These are phyloP conservation scores for Crioceris asparagi DNA, from an alignment of 2,888 invertebrate species.

Conservation along the genomic window DNA sequence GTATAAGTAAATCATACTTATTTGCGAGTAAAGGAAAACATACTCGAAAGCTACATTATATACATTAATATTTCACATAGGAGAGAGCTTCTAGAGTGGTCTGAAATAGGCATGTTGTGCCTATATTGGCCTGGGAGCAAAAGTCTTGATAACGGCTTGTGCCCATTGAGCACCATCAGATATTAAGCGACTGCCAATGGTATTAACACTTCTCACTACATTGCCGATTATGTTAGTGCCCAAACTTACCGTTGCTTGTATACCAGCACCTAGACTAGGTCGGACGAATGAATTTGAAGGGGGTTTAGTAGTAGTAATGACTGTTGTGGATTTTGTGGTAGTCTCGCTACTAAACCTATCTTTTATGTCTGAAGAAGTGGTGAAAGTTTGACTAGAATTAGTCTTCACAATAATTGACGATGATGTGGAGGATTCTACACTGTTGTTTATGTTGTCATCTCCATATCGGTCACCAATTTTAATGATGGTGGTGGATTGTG, in stretches of 20 bases:
- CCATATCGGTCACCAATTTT: constrained; percentile 3
- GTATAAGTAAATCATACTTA: too few relatives aligned
- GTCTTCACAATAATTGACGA: constrained; percentile 11
- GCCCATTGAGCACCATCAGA: constrained; percentile 33
- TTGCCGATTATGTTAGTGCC: constrained; percentile 23
- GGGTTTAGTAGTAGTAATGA: constrained; percentile 9
- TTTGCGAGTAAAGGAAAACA: too few relatives aligned
- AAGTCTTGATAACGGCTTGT: constrained; percentile 29
- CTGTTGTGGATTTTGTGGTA: constrained; percentile 12
- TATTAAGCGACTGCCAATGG: constrained; percentile 28
- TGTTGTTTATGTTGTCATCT: constrained; percentile 1
- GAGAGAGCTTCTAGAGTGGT: too few relatives aligned
- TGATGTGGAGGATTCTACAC: constrained; percentile 5
- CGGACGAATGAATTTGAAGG: neutral
- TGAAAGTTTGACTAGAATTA: constrained; percentile 7
- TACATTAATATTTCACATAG: too few relatives aligned
- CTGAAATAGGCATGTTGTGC: too few relatives aligned
- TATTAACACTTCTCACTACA: constrained; percentile 24
- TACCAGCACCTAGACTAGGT: constrained; percentile 21
- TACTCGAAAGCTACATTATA: too few relatives aligned
- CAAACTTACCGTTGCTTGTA: constrained; percentile 30
- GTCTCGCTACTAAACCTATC: constrained; percentile 11
- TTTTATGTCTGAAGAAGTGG: constrained; percentile 10
- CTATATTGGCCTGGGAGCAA: too few relatives aligned
- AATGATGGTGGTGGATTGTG: constrained; percentile 13